Conservation (phyloP, 1,140 invertebrate genomes). For the Chelonus insularis region DNA sequence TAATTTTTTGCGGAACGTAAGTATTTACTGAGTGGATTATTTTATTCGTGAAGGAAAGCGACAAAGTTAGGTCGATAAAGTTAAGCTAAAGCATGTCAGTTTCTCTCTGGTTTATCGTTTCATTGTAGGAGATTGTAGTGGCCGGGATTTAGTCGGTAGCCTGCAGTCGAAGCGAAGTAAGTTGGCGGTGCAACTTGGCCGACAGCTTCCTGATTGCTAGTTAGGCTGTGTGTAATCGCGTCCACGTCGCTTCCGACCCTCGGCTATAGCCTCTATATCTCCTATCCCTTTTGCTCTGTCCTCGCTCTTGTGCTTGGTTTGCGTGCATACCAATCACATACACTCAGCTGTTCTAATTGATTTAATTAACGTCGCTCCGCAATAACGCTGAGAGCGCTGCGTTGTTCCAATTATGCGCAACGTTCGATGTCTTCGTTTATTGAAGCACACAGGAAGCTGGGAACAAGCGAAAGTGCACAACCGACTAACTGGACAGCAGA, state of each 20-base stretch:
- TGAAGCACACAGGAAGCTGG: conserved; percentile 2
- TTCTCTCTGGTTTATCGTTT: conserved; percentile 31
- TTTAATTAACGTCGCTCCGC: conserved; percentile 33
- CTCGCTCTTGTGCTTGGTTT: conserved; percentile 14
- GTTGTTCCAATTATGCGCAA: conserved; percentile 31
- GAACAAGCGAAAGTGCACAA: conserved; percentile 4
- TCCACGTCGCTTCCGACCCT: conserved; percentile 39
- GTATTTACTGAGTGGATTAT: background rate
- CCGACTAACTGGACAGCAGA: background rate
- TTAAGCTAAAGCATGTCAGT: conserved; percentile 5
- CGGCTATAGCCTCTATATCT: conserved; percentile 34
- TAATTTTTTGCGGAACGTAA: no score
- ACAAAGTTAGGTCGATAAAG: conserved; percentile 20
- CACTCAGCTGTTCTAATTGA: conserved; percentile 29
- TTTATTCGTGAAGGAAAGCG: background rate
- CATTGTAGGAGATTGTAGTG: conserved; percentile 32
- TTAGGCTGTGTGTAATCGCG: conserved; percentile 45
- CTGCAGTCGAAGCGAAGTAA: conserved; percentile 35
- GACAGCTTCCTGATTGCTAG: conserved; percentile 50
- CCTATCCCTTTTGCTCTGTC: background rate
- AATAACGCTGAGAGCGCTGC: conserved; percentile 28
- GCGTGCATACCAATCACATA: conserved; percentile 32
- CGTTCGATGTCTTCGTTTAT: conserved; percentile 30
- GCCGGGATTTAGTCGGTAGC: conserved; percentile 36
- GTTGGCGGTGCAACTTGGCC: conserved; percentile 44